These are phyloP conservation scores for Poeciliopsis occidentalis DNA, from an alignment of 2,113 vertebrate species.

Conservation along the genomic window DNA sequence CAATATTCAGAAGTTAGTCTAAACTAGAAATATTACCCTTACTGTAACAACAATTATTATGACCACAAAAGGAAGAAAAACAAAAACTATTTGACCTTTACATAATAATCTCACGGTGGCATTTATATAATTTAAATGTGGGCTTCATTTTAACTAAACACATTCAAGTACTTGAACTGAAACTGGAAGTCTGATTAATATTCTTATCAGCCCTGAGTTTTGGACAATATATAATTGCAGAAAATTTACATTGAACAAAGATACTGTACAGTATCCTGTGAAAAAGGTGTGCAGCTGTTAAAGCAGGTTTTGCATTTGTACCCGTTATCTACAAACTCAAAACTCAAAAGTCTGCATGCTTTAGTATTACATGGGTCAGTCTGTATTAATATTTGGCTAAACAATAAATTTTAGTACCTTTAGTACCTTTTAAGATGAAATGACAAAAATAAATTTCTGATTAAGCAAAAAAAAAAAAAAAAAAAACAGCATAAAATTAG, in stretches of 20 bases:
- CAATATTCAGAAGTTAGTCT: not conserved
- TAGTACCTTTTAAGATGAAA: not conserved
- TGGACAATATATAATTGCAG: not conserved
- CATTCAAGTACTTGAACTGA: constrained; percentile 23
- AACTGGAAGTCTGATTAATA: constrained; percentile 9
- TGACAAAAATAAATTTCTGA: not conserved
- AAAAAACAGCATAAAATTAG: not conserved
- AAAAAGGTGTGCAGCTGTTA: constrained; percentile 9
- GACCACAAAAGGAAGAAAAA: not conserved
- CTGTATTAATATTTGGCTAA: not conserved
- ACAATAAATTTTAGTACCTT: not conserved
- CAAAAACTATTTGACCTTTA: constrained; percentile 1
- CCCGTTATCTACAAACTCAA: not conserved
- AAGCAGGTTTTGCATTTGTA: not conserved
- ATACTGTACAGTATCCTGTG: not conserved
- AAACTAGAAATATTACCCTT: not conserved
- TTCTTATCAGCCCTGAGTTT: constrained; percentile 51
- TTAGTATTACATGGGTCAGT: not conserved
- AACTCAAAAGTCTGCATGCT: not conserved
- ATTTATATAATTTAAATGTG: constrained; percentile 18
- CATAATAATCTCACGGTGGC: constrained; percentile 53
- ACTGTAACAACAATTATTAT: not conserved
- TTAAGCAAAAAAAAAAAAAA: not conserved
- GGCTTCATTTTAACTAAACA: constrained; percentile 3
- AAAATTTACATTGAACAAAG: not conserved